Evolutionary conservation across 2,888 invertebrate genomes (phyloP).

Genomic region (Elysia crispata): DNA sequence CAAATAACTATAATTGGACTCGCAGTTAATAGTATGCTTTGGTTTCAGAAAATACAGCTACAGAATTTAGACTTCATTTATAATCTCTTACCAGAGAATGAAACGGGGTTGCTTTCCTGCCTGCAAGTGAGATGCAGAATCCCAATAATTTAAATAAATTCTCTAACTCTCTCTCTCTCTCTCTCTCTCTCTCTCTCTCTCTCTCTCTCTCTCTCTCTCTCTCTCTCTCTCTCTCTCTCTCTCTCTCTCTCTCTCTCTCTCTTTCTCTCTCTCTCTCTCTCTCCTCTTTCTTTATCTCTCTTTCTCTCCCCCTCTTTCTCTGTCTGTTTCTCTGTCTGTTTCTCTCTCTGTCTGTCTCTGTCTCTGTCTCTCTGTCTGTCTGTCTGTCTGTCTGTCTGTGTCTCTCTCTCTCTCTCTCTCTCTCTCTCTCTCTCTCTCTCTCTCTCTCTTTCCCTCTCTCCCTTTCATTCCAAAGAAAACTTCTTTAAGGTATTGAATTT

Average conservation of each 20-base stretch:
- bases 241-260: not conserved
- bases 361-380: not conserved
- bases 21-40: too few relatives aligned
- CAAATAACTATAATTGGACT: too few relatives aligned
- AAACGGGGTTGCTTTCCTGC: too few relatives aligned
- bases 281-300: not conserved
- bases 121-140: too few relatives aligned
- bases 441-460: not conserved
- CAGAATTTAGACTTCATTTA: too few relatives aligned
- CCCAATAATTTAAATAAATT: too few relatives aligned
- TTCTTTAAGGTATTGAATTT: too few relatives aligned
- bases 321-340: not conserved
- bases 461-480: too few relatives aligned
- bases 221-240: not conserved
- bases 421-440: not conserved
- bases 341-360: not conserved
- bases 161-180: not conserved
- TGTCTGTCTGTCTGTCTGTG: not conserved
- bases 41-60: not conserved
- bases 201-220: not conserved
- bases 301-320: not conserved
- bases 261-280: not conserved
- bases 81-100: too few relatives aligned
- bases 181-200: slow-evolving; percentile 9
- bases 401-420: not conserved